Base-by-base conservation (phyloP, 2,797 vertebrate genomes). In the Tenualosa thibaudeaui region DNA sequence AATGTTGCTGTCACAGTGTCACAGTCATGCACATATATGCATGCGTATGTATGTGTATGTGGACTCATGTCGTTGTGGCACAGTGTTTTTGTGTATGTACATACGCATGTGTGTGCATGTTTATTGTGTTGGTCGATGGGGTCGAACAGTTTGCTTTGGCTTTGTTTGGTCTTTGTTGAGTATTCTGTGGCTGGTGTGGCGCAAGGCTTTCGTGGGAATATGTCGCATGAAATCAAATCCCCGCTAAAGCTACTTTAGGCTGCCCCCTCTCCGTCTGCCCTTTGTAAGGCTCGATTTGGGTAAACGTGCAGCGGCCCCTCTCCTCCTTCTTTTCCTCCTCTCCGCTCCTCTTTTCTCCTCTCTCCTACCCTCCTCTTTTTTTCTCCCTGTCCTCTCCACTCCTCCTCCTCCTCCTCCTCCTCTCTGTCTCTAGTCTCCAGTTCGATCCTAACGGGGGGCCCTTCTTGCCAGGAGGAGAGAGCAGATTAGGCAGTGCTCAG, bases 201-300 rank as follows among this genome's bases (percentile, higher is more conserved):
- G 37, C 40, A 6, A 43, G 71, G 71, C 71, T 78, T 84, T 82
- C 50, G 3, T 10, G 3, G 60, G 83, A 87, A 89, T 86, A 75
- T 31, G 75, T 85, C 81, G 84, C 51, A 81, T 86, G 85, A 88
- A 88, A 83, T 87, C 78, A 83, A 85, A 89, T 88, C 84, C 71
- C 50, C 40, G 37, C 82, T 65, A 86, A 88, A 88, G 83, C 87
- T 86, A 84, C 87, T 87, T 87, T 85, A 53, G 62, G 24, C 56
- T 50, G 84, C 81, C 86, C 85, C 68, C 81, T 54, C 19, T 49
- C 84, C 19, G 68, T 58, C 81, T 82, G 75, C n/a, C 86, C 84
- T 87, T 88, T 85, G 84, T 88, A 81, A 87, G 85, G 86, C 68
- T 78, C 82, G 85, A 88, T 89, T 87, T 84, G 75, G 82, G 82